Base-by-base conservation (phyloP, 2,888 invertebrate species). In the Drepana falcataria region DNA sequence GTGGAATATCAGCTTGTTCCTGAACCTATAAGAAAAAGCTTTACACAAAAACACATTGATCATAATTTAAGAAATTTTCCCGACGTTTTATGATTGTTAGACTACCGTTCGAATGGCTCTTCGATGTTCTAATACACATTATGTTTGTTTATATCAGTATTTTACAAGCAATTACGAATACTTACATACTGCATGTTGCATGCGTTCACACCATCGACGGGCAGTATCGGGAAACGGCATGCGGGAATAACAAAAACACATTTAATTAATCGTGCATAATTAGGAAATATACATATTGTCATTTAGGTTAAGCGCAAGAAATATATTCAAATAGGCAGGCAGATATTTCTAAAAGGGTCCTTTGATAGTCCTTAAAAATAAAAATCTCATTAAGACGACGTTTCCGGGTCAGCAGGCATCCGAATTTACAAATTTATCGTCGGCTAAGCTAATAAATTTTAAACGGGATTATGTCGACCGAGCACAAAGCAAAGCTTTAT, bases 401-500 rank as follows among this genome's bases (percentile, higher is more conserved):
- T 83, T 86, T 86, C 87, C 86, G 86, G 86, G 84, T 88, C 83
- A 83, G 77, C 72, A 77, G 79, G 75, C 78, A 79, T 81, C 79
- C 79, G 81, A 86, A 86, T 84, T 83, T 77, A 85, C 87, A 80
- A 87, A 91, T 91, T 89, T 89, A 90, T 85, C 78, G 86, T 81
- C 74, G 79, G 80, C 75, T 81, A 78, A 82, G 84, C 85, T 86
- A 89, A 89, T 91, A 91, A 90, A 91, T 91, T 90, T 83, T 75
- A 82, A 86, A 83, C 82, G 75, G 89, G 89, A 89, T 91, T 89
- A 90, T 83, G 77, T 77, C 80, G 83, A 79, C 77, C 81, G 77
- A 73, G 81, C 81, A 84, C 84, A 82, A 81, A 84, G 85, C 81
- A 81, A 81, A 81, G 84, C 85, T 84, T 85, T 87, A 87, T 86